phyloP scores from a whole-genome alignment of 2,113 vertebrate species.

The Steatornis caripensis region DNA sequence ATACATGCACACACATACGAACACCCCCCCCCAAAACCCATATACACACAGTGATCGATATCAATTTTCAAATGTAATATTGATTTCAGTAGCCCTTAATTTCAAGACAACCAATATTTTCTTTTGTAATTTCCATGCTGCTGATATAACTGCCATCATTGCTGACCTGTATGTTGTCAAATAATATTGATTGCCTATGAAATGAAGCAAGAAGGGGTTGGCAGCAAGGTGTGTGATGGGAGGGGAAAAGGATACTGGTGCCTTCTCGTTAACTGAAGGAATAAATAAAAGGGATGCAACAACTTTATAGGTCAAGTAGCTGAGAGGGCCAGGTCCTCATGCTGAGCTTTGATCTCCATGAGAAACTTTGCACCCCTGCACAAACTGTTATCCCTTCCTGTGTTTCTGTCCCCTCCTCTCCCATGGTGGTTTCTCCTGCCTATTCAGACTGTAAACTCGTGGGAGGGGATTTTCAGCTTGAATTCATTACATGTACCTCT shows the following conservation, averaged over 20 bases:
- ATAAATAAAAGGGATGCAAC: background rate
- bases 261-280: background rate
- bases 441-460: background rate
- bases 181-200: slow-evolving; percentile 66
- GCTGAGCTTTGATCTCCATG: background rate
- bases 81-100: slow-evolving; percentile 72
- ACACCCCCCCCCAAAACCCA: no score
- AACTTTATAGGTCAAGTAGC: background rate
- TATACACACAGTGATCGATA: slow-evolving; percentile 53
- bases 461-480: background rate
- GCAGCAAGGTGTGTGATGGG: background rate
- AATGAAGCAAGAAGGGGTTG: slow-evolving; percentile 34
- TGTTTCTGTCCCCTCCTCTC: accelerated
- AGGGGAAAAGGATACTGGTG: background rate
- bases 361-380: background rate
- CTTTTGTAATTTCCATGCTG: slow-evolving; percentile 73
- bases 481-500: background rate
- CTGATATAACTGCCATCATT: slow-evolving; percentile 62
- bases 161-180: slow-evolving; percentile 70
- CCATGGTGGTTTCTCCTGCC: background rate
- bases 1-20: background rate
- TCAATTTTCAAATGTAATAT: slow-evolving; percentile 76
- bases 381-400: background rate
- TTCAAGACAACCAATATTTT: slow-evolving; percentile 74
- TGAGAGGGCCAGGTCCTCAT: background rate